Evolutionary conservation across 2,113 vertebrate genomes (phyloP).

Genomic region (Rhinolophus ferrumequinum): DNA sequence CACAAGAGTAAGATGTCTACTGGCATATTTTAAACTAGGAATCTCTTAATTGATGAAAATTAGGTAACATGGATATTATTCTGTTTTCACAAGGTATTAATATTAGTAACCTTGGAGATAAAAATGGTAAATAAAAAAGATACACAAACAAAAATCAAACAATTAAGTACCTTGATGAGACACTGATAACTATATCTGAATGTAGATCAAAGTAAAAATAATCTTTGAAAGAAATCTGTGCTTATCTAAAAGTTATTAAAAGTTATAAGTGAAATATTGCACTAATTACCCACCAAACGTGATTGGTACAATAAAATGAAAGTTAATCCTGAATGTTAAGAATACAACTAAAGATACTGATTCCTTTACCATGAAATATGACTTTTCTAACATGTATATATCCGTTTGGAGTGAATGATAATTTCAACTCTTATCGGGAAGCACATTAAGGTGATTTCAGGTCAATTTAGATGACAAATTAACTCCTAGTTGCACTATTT

Average conservation of each 20-base stretch:
- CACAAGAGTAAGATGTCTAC: background rate
- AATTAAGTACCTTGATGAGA: background rate
- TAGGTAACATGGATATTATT: background rate
- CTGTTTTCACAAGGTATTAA: background rate
- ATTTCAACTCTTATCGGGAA: background rate
- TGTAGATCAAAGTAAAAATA: background rate
- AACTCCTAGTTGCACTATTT: background rate
- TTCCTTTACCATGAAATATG: background rate
- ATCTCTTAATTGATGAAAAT: conserved; percentile 6
- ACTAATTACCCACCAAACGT: background rate
- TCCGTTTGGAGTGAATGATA: background rate
- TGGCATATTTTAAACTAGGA: conserved; percentile 39
- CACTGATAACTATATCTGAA: background rate
- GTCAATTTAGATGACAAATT: conserved; percentile 46
- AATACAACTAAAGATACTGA: background rate
- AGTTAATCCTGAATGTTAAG: conserved; percentile 8
- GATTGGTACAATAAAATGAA: background rate
- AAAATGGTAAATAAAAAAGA: background rate
- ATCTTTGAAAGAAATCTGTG: background rate
- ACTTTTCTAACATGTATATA: background rate
- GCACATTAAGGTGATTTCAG: conserved; percentile 42
- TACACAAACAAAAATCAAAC: conserved; percentile 10
- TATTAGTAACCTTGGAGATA: background rate
- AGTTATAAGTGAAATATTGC: background rate
- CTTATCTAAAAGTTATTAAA: background rate